Percentiles rank a stretch among this genome's conserved stretches.
Evolutionary conservation across 2,888 invertebrate genomes (phyloP).

Genomic region (Aradus depressus): DNA sequence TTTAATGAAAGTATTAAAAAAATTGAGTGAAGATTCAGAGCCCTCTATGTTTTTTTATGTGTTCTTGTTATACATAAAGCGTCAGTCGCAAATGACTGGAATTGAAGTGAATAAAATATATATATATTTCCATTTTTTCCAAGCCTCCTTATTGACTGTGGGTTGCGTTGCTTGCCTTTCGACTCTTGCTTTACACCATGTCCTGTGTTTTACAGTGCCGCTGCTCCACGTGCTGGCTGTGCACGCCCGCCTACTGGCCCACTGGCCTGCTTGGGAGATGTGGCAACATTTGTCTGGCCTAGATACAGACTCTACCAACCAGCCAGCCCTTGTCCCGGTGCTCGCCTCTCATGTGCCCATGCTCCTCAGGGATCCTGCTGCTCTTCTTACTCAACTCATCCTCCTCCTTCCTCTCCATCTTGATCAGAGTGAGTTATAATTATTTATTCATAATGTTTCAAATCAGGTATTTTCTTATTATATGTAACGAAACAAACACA

Average conservation of each 20-base stretch:
- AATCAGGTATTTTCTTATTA: too few relatives aligned
- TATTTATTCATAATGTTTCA: not conserved
- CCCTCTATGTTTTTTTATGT: too few relatives aligned
- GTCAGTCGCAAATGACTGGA: too few relatives aligned
- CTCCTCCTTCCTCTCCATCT: conserved; percentile 73
- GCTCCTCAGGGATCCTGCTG: conserved; percentile 73
- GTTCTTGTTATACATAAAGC: too few relatives aligned
- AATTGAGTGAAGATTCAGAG: too few relatives aligned
- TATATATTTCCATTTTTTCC: too few relatives aligned
- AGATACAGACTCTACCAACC: conserved; percentile 35
- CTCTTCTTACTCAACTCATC: conserved; percentile 76
- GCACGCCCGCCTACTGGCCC: conserved; percentile 62
- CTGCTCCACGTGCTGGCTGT: conserved; percentile 77
- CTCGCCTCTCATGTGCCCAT: conserved; percentile 60
- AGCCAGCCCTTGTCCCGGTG: conserved; percentile 33
- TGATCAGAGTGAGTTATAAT: conserved; percentile 60
- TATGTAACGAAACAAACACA: too few relatives aligned
- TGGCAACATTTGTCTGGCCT: conserved; percentile 47
- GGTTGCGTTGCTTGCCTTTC: too few relatives aligned
- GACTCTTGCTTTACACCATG: too few relatives aligned
- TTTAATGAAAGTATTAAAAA: too few relatives aligned
- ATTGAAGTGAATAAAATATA: too few relatives aligned
- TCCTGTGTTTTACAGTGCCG: conserved; percentile 52
- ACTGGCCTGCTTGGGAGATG: conserved; percentile 47
- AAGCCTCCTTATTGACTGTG: too few relatives aligned